phyloP scores from a whole-genome alignment of 2,888 invertebrate genomes.

The Acronicta psi region DNA sequence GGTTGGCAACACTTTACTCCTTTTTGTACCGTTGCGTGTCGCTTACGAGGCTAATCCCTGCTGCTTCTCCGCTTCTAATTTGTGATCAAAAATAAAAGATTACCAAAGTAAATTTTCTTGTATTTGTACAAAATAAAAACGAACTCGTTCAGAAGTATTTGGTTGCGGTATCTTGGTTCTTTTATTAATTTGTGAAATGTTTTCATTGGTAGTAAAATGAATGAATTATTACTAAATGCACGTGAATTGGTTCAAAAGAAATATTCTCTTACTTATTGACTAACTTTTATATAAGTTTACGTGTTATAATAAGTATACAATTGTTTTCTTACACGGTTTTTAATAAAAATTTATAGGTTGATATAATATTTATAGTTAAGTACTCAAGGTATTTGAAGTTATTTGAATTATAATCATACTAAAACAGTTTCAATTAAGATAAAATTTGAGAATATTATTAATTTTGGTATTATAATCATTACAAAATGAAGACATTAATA shows the following conservation, averaged over 20 bases:
- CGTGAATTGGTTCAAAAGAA: background rate
- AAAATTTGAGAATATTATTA: too few relatives aligned
- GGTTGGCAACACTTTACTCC: slow-evolving; percentile 62
- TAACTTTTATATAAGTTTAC: background rate
- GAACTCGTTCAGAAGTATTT: slow-evolving; percentile 45
- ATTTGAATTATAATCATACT: too few relatives aligned
- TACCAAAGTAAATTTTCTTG: slow-evolving; percentile 66
- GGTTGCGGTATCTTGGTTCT: slow-evolving; percentile 28
- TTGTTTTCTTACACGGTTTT: too few relatives aligned
- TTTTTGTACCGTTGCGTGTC: slow-evolving; percentile 81
- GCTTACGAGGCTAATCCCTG: slow-evolving; percentile 75
- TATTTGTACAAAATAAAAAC: slow-evolving; percentile 48
- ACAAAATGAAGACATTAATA: too few relatives aligned
- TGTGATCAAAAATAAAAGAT: slow-evolving; percentile 78
- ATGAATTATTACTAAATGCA: background rate
- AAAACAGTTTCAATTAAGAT: too few relatives aligned
- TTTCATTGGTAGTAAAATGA: background rate
- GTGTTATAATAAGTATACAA: too few relatives aligned
- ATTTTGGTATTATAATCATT: too few relatives aligned
- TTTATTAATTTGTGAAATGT: background rate
- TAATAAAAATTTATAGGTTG: too few relatives aligned
- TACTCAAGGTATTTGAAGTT: too few relatives aligned
- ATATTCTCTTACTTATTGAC: background rate
- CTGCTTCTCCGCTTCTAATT: slow-evolving; percentile 72
- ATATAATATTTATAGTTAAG: too few relatives aligned